Base-by-base conservation (phyloP, 1,140 invertebrate genomes). In the Cydia pomonella region DNA sequence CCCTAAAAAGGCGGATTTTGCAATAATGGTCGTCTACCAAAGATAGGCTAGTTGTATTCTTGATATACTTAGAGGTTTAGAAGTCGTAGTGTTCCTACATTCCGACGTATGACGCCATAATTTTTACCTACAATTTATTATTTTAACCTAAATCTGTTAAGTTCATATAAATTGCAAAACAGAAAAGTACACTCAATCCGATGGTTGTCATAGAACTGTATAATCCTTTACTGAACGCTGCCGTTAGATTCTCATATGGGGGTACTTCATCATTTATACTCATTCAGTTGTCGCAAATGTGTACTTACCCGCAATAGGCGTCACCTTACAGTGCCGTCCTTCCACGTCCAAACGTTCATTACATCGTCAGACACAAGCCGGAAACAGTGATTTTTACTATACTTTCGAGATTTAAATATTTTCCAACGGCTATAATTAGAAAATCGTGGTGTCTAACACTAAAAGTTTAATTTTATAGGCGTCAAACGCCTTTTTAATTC, bases 291-390 rank as follows among this genome's bases (percentile, higher is more conserved):
- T 27, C 16, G 27, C 27, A n/a, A 53, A 66, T 77, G 77, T 74
- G 66, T n/a, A 75, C 63, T 16, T 86, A 87, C 86, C 86, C 81
- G 59, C 84, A 79, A 76, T 50, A 29, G 25, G 63, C 12, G 10
- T 44, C 66, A 62, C 69, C 73, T 63, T 66, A 64, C 38, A 78
- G 53, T 74, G 38, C 59, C 25, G 50, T 27, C 79, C 53, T 79
- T 76, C 73, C 25, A 73, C 59, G 76, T 84, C 82, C 16, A 77
- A 87, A 77, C 79, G 75, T 71, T 79, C 87, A 91, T 91, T 89
- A 77, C 82, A 85, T 73, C 77, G 76, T 50, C 79, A 77, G 82
- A 76, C 83, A 84, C 84, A 80, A 83, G 80, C 84, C 77, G 27
- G 76, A 80, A 84, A 83, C 75, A 78, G 74, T 76, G 63, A 77